Evolutionary conservation across 2,888 invertebrate species (phyloP), one percentile per base, ranked within the genome.

Genomic region (Oasisia sp.): DNA sequence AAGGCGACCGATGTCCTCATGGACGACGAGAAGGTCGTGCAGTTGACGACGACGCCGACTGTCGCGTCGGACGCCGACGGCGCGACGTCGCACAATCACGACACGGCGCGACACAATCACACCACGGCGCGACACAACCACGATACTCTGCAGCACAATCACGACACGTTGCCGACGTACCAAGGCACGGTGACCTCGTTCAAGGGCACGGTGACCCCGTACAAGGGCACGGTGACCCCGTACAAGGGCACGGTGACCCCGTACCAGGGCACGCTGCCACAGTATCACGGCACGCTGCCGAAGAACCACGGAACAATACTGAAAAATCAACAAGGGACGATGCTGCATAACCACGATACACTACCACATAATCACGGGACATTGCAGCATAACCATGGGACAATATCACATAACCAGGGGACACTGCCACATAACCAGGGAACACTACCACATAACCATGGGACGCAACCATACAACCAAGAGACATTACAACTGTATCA

Each of bases 81-180:
- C 5, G 27, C 74, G 74, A 74, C 27, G 74, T 14, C 27, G 27
- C 74, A 27, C 74, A 74, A 74, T n/a, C 74, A 74, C 74, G 74
- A 74, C 74, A n/a, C 74, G 74, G 14, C 74, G 74, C 27, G 74
- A 74, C 74, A 74, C 74, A 74, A 74, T 74, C n/a, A 74, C 74
- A 27, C 27, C 74, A 74, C n/a, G 74, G 14, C 74, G 74, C 74
- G 74, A 74, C 74, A 74, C 74, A 74, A 74, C n/a, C 74, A 74
- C 27, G 74, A 74, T 27, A 74, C 74, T 19, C 74, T 74, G 74
- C 74, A 74, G 74, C 74, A 74, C 27, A n/a, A 74, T 27, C 74
- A 74, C 27, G 74, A 19, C 74, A 74, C 27, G 27, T 27, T 74
- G 74, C 74, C 74, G 4, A 19, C 14, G 7, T 74, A 74, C 74